These are phyloP conservation scores for Aegithalos caudatus DNA, from an alignment of 2,113 vertebrate genomes.

Conservation along the genomic window DNA sequence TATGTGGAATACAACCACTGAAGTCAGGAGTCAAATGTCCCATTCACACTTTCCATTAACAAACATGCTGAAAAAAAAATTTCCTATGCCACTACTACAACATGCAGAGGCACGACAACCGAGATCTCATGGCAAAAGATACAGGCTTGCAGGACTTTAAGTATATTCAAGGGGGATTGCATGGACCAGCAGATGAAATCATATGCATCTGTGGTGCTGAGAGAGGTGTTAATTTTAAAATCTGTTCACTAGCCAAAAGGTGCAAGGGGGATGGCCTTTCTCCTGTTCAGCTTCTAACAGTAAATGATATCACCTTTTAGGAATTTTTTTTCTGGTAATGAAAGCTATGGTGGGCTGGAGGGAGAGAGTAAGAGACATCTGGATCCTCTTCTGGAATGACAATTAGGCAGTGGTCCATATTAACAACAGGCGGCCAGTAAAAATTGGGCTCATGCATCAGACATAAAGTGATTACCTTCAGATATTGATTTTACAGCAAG, in stretches of 20 bases:
- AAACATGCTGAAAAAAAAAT: background rate
- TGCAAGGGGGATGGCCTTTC: background rate
- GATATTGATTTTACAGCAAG: conserved; percentile 60
- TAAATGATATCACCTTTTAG: conserved; percentile 48
- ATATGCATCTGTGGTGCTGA: background rate
- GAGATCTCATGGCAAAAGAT: background rate
- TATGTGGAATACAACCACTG: background rate
- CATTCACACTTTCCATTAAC: background rate
- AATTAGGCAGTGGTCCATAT: conserved; percentile 55
- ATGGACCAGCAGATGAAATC: background rate
- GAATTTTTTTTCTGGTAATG: conserved; percentile 50
- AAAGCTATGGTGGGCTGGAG: conserved; percentile 20
- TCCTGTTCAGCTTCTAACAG: conserved; percentile 12
- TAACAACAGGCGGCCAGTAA: conserved; percentile 53
- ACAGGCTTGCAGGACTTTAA: background rate
- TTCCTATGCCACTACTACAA: background rate
- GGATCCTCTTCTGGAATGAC: conserved; percentile 65
- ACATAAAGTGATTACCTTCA: conserved; percentile 53
- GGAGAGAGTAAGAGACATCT: conserved; percentile 40
- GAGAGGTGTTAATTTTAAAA: conserved; percentile 50
- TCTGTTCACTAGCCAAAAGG: background rate
- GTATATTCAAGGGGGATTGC: background rate
- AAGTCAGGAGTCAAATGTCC: background rate
- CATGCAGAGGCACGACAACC: background rate
- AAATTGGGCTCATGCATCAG: conserved; percentile 20